These are phyloP conservation scores for Catocala nupta DNA, from an alignment of 2,888 invertebrate genomes.

Conservation along the genomic window DNA sequence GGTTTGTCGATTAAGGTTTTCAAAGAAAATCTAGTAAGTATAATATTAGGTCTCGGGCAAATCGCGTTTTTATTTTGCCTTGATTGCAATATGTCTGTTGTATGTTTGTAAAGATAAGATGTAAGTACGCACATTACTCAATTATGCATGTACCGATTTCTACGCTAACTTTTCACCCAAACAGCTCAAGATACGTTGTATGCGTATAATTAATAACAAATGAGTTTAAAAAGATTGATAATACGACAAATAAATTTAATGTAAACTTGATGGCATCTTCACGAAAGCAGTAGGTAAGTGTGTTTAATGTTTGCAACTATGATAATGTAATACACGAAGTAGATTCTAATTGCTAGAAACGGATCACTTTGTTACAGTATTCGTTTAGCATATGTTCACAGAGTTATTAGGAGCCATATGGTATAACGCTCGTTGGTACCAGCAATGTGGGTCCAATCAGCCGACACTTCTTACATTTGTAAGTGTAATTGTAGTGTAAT, in stretches of 20 bases:
- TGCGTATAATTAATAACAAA: too few species aligned
- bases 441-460: background rate
- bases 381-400: conserved; percentile 44
- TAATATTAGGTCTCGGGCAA: too few species aligned
- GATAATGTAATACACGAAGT: conserved; percentile 21
- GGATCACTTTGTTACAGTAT: conserved; percentile 34
- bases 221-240: background rate
- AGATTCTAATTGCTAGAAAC: conserved; percentile 34
- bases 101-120: too few species aligned
- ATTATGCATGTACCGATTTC: too few species aligned
- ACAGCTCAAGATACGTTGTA: too few species aligned
- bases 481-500: too few species aligned
- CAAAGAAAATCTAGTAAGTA: too few species aligned
- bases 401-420: conserved; percentile 39
- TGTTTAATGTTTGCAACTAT: conserved; percentile 11
- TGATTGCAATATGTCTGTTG: background rate
- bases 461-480: background rate
- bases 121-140: too few species aligned
- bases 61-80: background rate
- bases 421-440: conserved; percentile 12
- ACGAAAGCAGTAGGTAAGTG: too few species aligned
- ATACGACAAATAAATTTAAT: background rate
- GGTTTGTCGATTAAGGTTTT: too few species aligned
- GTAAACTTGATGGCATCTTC: background rate
- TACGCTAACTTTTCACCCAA: too few species aligned